A percentile compares a stretch with the other conserved stretches of the same genome.
phyloP scores from a whole-genome alignment of 2,113 vertebrate species.

The Cervus canadensis region DNA sequence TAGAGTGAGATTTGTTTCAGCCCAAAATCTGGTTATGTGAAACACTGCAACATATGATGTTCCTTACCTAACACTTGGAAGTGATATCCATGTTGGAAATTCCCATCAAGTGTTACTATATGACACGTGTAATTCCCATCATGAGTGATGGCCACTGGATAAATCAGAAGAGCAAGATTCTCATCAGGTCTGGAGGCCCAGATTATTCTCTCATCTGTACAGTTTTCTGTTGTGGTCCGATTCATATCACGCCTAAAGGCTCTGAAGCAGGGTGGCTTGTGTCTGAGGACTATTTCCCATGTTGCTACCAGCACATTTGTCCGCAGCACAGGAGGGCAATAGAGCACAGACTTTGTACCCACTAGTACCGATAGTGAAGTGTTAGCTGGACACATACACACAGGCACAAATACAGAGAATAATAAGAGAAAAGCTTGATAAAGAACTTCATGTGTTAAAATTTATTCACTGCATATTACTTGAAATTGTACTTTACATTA shows the following conservation, averaged over 20 bases:
- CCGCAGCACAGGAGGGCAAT: fast-evolving
- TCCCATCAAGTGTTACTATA: fast-evolving
- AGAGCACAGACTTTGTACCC: background rate
- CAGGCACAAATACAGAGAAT: background rate
- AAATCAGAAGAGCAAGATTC: constrained; percentile 53
- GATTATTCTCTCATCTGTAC: constrained; percentile 33
- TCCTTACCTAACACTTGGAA: constrained; percentile 76
- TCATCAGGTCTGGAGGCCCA: constrained; percentile 13
- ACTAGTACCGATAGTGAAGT: fast-evolving
- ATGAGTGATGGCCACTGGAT: constrained; percentile 14
- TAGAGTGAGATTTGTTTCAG: background rate
- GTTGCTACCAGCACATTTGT: fast-evolving
- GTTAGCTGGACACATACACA: background rate
- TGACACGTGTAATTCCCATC: constrained; percentile 70
- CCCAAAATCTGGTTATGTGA: background rate
- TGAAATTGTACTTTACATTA: background rate
- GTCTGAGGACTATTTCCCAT: constrained; percentile 52
- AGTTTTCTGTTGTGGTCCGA: background rate
- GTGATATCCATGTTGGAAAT: fast-evolving
- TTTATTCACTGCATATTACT: background rate
- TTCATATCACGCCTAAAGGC: background rate
- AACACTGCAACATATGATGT: background rate
- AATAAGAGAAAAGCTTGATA: background rate
- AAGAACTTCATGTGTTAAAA: background rate
- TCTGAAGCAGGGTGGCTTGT: background rate